Percentiles rank a stretch among this genome's conserved stretches.
Evolutionary conservation across 1,140 invertebrate genomes (phyloP).

Genomic region (Bombyx mori): DNA sequence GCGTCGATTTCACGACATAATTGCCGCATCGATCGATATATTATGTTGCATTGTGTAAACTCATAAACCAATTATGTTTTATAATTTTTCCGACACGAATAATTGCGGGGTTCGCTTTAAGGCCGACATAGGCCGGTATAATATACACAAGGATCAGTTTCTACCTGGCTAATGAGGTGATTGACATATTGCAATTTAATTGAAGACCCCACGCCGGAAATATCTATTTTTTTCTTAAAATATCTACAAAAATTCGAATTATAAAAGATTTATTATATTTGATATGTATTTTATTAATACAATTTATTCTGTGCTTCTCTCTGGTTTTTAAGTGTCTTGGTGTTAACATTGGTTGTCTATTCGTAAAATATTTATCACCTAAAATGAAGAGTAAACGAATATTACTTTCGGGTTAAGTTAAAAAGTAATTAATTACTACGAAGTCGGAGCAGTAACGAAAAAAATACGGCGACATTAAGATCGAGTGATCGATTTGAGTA

Average conservation of each 20-base stretch:
- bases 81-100: constrained; percentile 35
- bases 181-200: constrained; percentile 46
- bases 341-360: too few species aligned
- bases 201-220: constrained; percentile 14
- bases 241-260: not conserved
- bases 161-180: constrained; percentile 49
- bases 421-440: too few species aligned
- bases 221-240: not conserved
- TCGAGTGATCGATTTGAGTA: too few species aligned
- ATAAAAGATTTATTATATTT: not conserved
- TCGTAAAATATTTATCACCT: too few species aligned
- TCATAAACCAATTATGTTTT: constrained; percentile 60
- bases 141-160: constrained; percentile 30
- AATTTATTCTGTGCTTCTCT: too few species aligned
- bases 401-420: too few species aligned
- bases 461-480: too few species aligned
- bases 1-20: constrained; percentile 48
- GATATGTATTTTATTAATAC: not conserved
- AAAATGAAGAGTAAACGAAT: too few species aligned
- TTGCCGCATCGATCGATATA: constrained; percentile 37
- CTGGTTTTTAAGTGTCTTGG: too few species aligned
- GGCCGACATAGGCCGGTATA: constrained; percentile 19
- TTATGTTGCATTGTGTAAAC: constrained; percentile 53
- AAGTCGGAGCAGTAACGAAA: too few species aligned
- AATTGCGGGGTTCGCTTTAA: constrained; percentile 28